These are phyloP conservation scores for Scaptodrosophila lebanonensis DNA, from an alignment of 1,140 invertebrate genomes.

Conservation along the genomic window DNA sequence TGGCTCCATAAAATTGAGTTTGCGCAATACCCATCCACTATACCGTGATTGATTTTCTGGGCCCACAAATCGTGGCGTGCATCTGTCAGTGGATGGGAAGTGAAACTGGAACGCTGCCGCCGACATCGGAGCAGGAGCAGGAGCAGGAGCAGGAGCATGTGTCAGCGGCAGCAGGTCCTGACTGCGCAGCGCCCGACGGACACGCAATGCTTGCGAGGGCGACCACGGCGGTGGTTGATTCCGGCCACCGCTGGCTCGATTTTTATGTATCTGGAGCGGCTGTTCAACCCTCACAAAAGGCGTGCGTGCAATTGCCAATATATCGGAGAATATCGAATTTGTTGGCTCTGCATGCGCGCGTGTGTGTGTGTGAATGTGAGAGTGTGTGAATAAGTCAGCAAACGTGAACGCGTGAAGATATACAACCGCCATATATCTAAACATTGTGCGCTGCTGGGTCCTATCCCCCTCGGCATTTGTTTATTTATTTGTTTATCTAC, in stretches of 20 bases:
- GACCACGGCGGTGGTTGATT: constrained; percentile 47
- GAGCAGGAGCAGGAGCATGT: constrained; percentile 5
- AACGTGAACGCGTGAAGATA: constrained; percentile 44
- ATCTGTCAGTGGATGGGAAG: too few species aligned
- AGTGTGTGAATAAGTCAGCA: constrained; percentile 17
- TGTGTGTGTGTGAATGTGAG: constrained; percentile 13
- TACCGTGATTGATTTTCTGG: too few species aligned
- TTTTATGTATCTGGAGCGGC: constrained; percentile 59
- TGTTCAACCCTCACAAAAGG: constrained; percentile 43
- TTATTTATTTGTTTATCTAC: constrained; percentile 73
- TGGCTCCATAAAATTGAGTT: too few species aligned
- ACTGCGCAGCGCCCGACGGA: too few species aligned
- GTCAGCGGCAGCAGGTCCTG: constrained; percentile 3
- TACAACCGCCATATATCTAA: constrained; percentile 62
- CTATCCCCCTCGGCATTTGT: constrained; percentile 25
- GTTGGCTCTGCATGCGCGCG: constrained; percentile 4
- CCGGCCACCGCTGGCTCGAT: constrained; percentile 34
- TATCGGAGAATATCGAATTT: constrained; percentile 41
- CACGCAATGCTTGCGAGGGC: constrained; percentile 8
- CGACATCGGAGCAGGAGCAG: too few species aligned
- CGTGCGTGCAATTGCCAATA: constrained; percentile 7
- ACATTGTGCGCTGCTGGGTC: constrained; percentile 1
- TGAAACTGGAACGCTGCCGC: too few species aligned
- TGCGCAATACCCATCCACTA: too few species aligned
- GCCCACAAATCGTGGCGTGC: too few species aligned